Percentiles rank a stretch among this genome's conserved stretches.
Conservation (phyloP, 1,140 invertebrate species). For the Zaprionus camerounensis region DNA sequence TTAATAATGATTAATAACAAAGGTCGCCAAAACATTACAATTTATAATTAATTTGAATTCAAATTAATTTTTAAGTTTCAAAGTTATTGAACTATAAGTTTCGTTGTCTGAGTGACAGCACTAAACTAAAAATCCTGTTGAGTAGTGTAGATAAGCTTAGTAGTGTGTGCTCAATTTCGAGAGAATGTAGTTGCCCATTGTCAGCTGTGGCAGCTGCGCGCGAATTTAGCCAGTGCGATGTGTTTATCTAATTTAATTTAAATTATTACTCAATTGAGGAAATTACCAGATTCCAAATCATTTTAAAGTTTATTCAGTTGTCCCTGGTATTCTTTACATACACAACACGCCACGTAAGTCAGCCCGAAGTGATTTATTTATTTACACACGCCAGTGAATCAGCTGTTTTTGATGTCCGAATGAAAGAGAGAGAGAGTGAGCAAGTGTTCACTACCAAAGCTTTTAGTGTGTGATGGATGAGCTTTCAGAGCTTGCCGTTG, state of each 20-base stretch:
- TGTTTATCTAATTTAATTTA: background rate
- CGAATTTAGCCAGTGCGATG: background rate
- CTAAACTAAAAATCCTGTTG: background rate
- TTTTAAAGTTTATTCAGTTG: background rate
- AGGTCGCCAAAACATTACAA: no score
- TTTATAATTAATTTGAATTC: no score
- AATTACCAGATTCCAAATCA: background rate
- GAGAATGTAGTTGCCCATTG: slow-evolving; percentile 3
- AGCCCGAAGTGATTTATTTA: background rate
- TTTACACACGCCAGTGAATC: background rate
- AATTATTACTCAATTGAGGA: background rate
- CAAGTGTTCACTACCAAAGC: background rate
- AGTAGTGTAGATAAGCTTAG: slow-evolving; percentile 1
- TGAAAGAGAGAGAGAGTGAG: no score
- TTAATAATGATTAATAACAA: no score
- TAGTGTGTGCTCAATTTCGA: background rate
- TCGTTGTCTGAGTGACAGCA: background rate
- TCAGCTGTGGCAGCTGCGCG: slow-evolving; percentile 23
- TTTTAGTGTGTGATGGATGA: background rate
- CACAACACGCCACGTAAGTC: background rate
- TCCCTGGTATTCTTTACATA: background rate
- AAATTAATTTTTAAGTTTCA: background rate
- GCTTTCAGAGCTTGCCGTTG: background rate
- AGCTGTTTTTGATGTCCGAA: slow-evolving; percentile 13
- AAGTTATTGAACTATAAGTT: background rate